A percentile compares a stretch with the other conserved stretches of the same genome.
Evolutionary conservation across 2,888 invertebrate genomes (phyloP).

Genomic region (Melinaea marsaeus): DNA sequence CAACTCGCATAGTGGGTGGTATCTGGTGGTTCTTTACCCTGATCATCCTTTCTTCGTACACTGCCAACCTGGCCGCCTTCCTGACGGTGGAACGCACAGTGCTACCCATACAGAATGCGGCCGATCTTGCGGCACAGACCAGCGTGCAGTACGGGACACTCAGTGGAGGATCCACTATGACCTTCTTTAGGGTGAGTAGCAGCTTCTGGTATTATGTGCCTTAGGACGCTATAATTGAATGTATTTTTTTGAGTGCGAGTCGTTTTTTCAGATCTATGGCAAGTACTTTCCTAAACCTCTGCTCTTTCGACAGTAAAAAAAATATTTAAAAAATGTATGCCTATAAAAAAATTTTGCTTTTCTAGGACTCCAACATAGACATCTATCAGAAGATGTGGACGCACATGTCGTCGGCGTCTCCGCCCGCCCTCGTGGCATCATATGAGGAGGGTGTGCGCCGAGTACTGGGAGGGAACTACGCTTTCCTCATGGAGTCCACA

Average conservation of each 20-base stretch:
- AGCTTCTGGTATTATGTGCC: too few relatives aligned
- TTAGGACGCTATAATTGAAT: too few relatives aligned
- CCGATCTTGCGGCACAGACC: constrained; percentile 95
- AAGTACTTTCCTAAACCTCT: not conserved
- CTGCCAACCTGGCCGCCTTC: constrained; percentile 98
- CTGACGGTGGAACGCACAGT: constrained; percentile 98
- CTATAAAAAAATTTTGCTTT: constrained; percentile 10
- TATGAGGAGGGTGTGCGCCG: constrained; percentile 94
- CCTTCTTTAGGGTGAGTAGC: constrained; percentile 90
- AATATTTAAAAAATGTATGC: too few relatives aligned
- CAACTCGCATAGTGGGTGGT: constrained; percentile 96
- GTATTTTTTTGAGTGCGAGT: too few relatives aligned
- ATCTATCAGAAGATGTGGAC: constrained; percentile 97
- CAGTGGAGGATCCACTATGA: constrained; percentile 96
- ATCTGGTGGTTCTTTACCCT: constrained; percentile 99
- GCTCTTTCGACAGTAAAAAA: too few relatives aligned
- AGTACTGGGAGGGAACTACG: constrained; percentile 94
- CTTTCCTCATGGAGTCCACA: constrained; percentile 98
- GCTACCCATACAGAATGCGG: constrained; percentile 96
- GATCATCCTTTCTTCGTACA: constrained; percentile 98
- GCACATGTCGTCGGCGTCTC: constrained; percentile 88
- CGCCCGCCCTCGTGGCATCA: constrained; percentile 90
- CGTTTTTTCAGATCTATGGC: not conserved
- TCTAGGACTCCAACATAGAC: constrained; percentile 91
- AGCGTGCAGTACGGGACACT: constrained; percentile 96